phyloP scores from a whole-genome alignment of 1,140 invertebrate species.

The Palaemon carinicauda region DNA sequence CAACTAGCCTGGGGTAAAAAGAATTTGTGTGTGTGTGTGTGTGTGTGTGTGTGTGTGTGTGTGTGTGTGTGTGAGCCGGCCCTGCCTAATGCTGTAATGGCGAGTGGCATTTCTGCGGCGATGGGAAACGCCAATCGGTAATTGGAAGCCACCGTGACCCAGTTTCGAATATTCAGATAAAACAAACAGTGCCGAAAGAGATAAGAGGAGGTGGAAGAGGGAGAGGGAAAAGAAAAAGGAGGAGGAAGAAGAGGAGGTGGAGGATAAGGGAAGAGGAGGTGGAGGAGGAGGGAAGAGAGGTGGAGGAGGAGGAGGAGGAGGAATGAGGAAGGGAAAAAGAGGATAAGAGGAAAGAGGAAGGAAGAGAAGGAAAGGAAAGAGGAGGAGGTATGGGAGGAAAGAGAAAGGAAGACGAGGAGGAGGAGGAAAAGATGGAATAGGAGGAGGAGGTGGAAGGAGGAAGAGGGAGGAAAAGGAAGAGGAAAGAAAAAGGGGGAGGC shows the following conservation, averaged over 20 bases:
- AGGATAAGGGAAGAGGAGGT: not conserved
- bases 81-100: too few species aligned
- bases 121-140: too few species aligned
- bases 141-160: too few species aligned
- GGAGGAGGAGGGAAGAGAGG: not conserved
- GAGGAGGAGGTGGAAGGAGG: too few species aligned
- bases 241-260: not conserved
- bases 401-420: not conserved
- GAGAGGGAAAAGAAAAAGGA: conserved; percentile 2
- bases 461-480: too few species aligned
- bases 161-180: too few species aligned
- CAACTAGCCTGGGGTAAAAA: too few species aligned
- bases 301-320: not conserved
- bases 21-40: too few species aligned
- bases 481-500: too few species aligned
- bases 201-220: not conserved
- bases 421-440: not conserved
- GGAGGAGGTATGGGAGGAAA: not conserved
- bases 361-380: not conserved
- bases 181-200: not conserved
- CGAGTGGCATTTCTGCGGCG: too few species aligned
- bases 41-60: too few species aligned
- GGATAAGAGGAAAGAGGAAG: not conserved
- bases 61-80: too few species aligned
- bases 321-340: not conserved